Evolutionary conservation across 1,140 invertebrate species (phyloP).

Genomic region (Rhizoglyphus robini): DNA sequence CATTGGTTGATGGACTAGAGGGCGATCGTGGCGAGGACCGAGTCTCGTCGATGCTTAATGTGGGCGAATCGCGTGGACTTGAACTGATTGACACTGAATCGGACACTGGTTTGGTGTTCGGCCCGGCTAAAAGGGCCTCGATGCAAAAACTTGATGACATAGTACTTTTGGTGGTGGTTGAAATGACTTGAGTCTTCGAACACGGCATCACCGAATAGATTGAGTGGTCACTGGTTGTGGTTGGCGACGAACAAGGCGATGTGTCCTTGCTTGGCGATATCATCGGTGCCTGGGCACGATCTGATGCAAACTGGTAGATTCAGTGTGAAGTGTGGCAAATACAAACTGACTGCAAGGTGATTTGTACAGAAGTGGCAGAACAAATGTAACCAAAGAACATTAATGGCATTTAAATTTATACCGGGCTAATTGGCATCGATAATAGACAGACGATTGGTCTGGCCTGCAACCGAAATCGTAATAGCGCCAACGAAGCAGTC

Average conservation of each 20-base stretch:
- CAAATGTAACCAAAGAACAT: constrained; percentile 4
- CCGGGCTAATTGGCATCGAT: constrained; percentile 14
- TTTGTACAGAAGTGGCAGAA: neutral
- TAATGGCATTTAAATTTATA: constrained; percentile 19
- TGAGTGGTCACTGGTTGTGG: neutral
- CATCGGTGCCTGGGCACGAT: too few species aligned
- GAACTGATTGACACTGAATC: neutral
- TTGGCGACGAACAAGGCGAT: neutral
- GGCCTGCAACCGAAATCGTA: neutral
- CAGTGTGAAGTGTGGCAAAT: too few species aligned
- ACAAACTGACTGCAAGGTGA: too few species aligned
- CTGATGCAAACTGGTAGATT: too few species aligned
- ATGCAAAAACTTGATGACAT: constrained; percentile 17
- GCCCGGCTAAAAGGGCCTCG: constrained; percentile 13
- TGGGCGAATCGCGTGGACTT: neutral
- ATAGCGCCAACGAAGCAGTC: neutral
- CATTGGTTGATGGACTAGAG: constrained; percentile 4
- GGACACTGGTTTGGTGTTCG: neutral
- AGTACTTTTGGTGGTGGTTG: neutral
- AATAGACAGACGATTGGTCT: constrained; percentile 1
- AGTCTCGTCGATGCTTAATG: constrained; percentile 4
- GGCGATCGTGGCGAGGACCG: neutral
- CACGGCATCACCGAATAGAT: neutral
- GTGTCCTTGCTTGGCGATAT: too few species aligned
- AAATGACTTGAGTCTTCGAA: too few species aligned